phyloP scores from a whole-genome alignment of 2,888 invertebrate genomes.

The Ichneumoninae sp. region DNA sequence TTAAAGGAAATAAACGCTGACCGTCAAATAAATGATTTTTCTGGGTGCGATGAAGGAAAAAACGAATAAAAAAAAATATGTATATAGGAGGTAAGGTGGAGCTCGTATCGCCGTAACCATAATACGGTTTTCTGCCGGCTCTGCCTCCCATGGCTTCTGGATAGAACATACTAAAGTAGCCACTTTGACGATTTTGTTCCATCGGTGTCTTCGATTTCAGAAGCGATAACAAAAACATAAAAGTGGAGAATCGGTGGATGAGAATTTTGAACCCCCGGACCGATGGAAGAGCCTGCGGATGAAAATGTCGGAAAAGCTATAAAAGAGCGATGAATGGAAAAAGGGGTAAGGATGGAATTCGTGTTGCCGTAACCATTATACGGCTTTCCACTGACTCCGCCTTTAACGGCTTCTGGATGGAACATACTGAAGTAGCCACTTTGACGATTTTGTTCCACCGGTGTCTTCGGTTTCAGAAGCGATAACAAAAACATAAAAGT shows the following conservation, averaged over 20 bases:
- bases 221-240: conserved; percentile 2
- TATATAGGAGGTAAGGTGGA: not conserved
- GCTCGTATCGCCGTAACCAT: not conserved
- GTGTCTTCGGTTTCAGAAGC: not conserved
- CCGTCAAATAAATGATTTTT: too few relatives aligned
- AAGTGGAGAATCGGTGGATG: not conserved
- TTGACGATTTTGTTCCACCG: not conserved
- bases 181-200: not conserved
- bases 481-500: conserved; percentile 10
- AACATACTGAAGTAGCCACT: not conserved
- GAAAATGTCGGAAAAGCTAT: not conserved
- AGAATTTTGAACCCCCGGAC: not conserved
- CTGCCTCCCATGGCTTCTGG: not conserved
- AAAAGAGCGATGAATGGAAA: conserved; percentile 14
- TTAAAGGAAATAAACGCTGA: too few relatives aligned
- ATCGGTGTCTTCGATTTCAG: not conserved
- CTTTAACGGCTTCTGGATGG: not conserved
- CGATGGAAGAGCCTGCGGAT: conserved; percentile 14
- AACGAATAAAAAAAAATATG: conserved; percentile 21
- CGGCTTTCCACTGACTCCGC: not conserved
- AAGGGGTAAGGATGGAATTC: not conserved
- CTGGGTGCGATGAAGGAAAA: conserved; percentile 12
- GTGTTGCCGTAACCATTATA: conserved; percentile 1
- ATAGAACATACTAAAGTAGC: not conserved
- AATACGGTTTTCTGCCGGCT: not conserved